Base-by-base conservation (phyloP, 92 coral and sea anemone genomes). In the Parazoanthus swiftii region DNA sequence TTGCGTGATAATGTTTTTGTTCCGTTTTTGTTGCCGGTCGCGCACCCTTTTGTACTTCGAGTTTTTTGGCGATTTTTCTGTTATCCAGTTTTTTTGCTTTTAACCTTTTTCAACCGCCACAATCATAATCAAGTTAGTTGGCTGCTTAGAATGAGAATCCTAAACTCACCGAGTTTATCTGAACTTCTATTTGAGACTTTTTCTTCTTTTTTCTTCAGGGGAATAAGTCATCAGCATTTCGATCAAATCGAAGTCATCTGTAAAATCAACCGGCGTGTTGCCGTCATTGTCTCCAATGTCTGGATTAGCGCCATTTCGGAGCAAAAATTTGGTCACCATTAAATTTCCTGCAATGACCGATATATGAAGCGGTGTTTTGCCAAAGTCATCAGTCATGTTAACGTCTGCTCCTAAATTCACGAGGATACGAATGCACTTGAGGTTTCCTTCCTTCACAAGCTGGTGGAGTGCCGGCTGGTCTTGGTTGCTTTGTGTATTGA, bases 401-500 rank as follows among this genome's bases (percentile, higher is more conserved):
- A 97, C 99, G 50, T 97, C 99, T 23, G 99, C 99, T 42, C 99
- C 99, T 3, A 97, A 92, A 8, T 94, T 94, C 1, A 93, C 95
- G 8, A 97, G 91, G 37, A 94, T 95, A 56, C 99, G 96, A n/a
- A 97, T 92, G 85, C 99, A 97, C 77, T 97, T 97, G 72, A 97
- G 90, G 86, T 97, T 97, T 14, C 98, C 98, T 54, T 97, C 99
- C 33, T 94, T 92, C 0, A 95, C 99, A 77, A 97, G 96, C 76
- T 94, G 94, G 42, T 97, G 99, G 20, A 97, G 89, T 2, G 97
- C 99, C 1, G 98, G 98, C 6, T 95, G 91, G 16, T 92, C 91
- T 38, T 94, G 88, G 13, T 88, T 89, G 3, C 92, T 88, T 21
- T 93, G 81, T 4, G 94, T 90, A 86, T 97, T 97, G 23, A 97